These are phyloP conservation scores for Lutraria lutraria DNA, from an alignment of 2,888 invertebrate genomes.

Conservation along the genomic window DNA sequence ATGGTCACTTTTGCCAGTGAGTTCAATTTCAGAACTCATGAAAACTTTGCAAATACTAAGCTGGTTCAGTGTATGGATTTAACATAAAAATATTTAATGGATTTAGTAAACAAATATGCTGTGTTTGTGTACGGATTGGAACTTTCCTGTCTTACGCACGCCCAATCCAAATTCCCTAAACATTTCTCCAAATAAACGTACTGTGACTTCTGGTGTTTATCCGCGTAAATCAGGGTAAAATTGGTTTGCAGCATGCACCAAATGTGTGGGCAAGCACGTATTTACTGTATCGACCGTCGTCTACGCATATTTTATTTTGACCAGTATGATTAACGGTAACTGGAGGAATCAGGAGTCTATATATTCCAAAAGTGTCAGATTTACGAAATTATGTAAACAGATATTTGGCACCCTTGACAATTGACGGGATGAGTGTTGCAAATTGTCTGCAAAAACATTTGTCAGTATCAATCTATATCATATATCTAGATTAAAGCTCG, in stretches of 20 bases:
- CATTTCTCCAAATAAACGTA: no score
- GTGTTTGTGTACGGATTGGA: no score
- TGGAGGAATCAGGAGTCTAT: background rate
- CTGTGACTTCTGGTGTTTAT: no score
- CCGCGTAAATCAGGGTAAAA: no score
- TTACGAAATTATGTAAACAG: background rate
- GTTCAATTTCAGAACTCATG: no score
- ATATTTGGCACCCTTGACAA: background rate
- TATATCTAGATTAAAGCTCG: background rate
- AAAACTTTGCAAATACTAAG: no score
- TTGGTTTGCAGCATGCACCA: background rate
- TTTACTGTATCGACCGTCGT: background rate
- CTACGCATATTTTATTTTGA: background rate
- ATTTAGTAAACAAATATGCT: no score
- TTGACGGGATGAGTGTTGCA: constrained; percentile 6
- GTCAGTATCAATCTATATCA: background rate
- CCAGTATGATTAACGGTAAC: background rate
- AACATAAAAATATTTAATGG: no score
- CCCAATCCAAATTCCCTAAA: no score
- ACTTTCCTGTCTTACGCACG: no score
- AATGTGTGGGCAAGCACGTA: background rate
- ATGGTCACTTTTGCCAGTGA: no score
- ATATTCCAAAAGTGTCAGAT: constrained; percentile 7
- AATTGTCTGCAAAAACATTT: constrained; percentile 9
- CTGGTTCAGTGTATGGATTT: no score